Evolutionary conservation across 2,888 invertebrate species (phyloP), one percentile per base, ranked within the genome.

Genomic region (Notodonta ziczac): DNA sequence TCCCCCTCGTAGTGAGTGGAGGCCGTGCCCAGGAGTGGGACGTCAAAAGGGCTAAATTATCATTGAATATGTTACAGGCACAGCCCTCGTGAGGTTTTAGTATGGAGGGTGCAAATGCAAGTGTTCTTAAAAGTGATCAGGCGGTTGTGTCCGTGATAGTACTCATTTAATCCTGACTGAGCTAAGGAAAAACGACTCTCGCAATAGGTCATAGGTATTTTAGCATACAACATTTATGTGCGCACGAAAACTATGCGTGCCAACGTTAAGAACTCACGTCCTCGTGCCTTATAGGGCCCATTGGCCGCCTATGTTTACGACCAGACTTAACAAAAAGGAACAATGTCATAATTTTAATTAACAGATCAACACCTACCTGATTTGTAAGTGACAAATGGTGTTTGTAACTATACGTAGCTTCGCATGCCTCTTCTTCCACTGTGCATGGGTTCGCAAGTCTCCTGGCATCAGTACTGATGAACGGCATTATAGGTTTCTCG

Each of bases 401-500:
- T 62, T 95, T 95, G 84, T 97, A 98, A 58, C 97, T 96, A 84
- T 98, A 98, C 0, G 97, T 96, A 0, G 96, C 95, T 60, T 96
- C 96, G 82, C 98, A 98, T 0, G 79, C 85, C 39, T 94, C 87
- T 42, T 94, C 91, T 57, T 94, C 93, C 0, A 94, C 87, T 0
- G 90, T 85, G 76, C 97, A 97, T 0, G 96, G 96, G 85, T 96
- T 96, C 0, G 92, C 85, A 2, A 86, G 81, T 72, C 94, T 86
- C 0, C 88, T 74, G 0, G 91, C 88, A 69, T 94, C 94, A 64
- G 94, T 94, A 78, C 88, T 89, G 60, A 94, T 93, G 72, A 95
- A 97, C 0, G 97, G 97, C 96, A 97, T 95, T 13, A 95, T 87
- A 0, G 97, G 96, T 80, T 97, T 97, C 73, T 97, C 97, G 4